Base-by-base conservation (phyloP, 2,113 vertebrate species). In the Vireo altiloquus region DNA sequence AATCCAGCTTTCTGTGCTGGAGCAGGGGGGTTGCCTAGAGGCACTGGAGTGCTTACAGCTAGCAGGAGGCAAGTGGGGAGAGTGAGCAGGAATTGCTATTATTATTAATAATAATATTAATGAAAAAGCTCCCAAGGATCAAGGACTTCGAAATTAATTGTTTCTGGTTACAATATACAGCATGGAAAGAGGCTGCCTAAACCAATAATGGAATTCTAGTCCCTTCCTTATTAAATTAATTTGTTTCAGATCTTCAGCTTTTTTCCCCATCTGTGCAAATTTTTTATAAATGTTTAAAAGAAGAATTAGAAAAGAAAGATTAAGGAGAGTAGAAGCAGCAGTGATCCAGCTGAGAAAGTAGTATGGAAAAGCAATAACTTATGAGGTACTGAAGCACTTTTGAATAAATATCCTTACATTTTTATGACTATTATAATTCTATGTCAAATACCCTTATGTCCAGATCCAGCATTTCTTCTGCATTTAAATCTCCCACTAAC, bases 121-220 rank as follows among this genome's bases (percentile, higher is more conserved):
- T 92, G 63, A 50, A 94, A 95, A 92, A 94, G 52, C 85, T 94
- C 56, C 72, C 52, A 44, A 65, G 94, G 94, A 96, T 93, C 91
- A 92, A 90, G 85, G 92, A 52, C 63, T 92, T 91, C 4, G 47
- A 92, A 92, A 96, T 97, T 94, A 95, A 97, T 96, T 96, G 87
- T 92, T 96, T 75, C 83, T 82, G 86, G 93, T 96, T 93, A 93
- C 90, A 89, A 92, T 87, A 88, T 80, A 59, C 65, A 77, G 71
- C 92, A 85, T 87, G 72, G 93, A 94, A 96, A 89, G 92, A 95
- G 30, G 65, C 86, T 87, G 91, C 85, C 63, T 75, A 89, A 94
- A 86, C 79, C 71, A 95, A 50, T 96, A 96, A 96, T 91, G 47
- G 93, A 52, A 78, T 92, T 87, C 76, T 61, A 46, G 90, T 87